These are phyloP conservation scores for Cancer borealis DNA, from an alignment of 2,888 invertebrate genomes.

Conservation along the genomic window DNA sequence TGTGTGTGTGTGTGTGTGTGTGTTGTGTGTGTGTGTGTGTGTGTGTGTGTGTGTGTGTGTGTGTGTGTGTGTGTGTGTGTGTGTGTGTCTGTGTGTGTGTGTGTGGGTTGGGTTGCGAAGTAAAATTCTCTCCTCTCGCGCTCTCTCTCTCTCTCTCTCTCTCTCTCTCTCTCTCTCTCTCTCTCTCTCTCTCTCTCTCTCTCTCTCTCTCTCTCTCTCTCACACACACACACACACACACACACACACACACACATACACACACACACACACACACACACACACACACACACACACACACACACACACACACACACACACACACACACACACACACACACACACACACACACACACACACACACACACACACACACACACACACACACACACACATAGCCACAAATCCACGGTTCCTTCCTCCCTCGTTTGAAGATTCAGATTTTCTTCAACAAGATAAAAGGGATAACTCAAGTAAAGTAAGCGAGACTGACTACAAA, in stretches of 20 bases:
- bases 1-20: too few relatives aligned
- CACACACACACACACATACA: not conserved
- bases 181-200: not conserved
- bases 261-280: constrained; percentile 17
- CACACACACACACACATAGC: not conserved
- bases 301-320: not conserved
- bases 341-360: not conserved
- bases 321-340: not conserved
- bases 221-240: not conserved
- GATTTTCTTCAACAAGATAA: not conserved
- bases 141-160: too few relatives aligned
- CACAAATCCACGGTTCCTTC: not conserved
- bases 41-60: too few relatives aligned
- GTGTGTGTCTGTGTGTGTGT: too few relatives aligned
- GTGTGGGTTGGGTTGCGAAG: too few relatives aligned
- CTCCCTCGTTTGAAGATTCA: not conserved
- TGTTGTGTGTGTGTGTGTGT: too few relatives aligned
- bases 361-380: too few relatives aligned
- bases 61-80: too few relatives aligned
- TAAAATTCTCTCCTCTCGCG: not conserved
- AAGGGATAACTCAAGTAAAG: not conserved
- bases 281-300: constrained; percentile 7
- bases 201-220: not conserved
- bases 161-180: constrained; percentile 33
- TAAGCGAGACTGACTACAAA: not conserved